Evolutionary conservation across 2,888 invertebrate genomes (phyloP), one percentile per base, ranked within the genome.

Genomic region (Hyles lineata): DNA sequence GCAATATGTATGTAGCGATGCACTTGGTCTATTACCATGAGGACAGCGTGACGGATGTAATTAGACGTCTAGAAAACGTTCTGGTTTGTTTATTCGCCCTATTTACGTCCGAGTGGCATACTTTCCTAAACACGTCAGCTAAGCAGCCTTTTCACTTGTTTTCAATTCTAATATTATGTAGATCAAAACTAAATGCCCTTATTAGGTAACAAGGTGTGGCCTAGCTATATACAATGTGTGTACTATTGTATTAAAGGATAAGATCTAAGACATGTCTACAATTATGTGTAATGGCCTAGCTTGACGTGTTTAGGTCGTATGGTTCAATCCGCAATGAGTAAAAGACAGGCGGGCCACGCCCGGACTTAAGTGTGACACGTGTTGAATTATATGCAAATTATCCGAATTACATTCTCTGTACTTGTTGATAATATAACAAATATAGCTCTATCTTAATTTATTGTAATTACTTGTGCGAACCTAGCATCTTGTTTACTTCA

Each of bases 1-100:
- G 29, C 29, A 0, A 5, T 3, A 29, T 50, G 17, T 67, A 78
- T 80, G 76, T 75, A 77, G 80, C 82, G 82, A 83, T 84, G 80
- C 85, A 85, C 83, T 83, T 82, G 79, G 80, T 74, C 81, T 81
- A 76, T 75, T 78, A 70, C 78, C 76, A 80, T 74, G 83, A 77
- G 83, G 85, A 85, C 83, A 83, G 84, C 87, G 86, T 91, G 85
- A 88, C 90, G 88, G 85, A 85, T 85, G 82, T 85, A 90, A 89
- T 90, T 90, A 90, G 86, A 58, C 62, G 35, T 60, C 82, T 90
- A 91, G 90, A 92, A 90, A 92, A 82, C 85, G 90, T 88, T 86
- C 87, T 88, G 86, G 86, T 87, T 89, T 87, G 84, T 77, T 86
- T 82, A 81, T 82, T 85, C 83, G 87, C 77, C 76, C 86, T 78